A percentile compares a stretch with the other conserved stretches of the same genome.
Conservation (phyloP, 1,140 invertebrate species). For the Plodia interpunctella region DNA sequence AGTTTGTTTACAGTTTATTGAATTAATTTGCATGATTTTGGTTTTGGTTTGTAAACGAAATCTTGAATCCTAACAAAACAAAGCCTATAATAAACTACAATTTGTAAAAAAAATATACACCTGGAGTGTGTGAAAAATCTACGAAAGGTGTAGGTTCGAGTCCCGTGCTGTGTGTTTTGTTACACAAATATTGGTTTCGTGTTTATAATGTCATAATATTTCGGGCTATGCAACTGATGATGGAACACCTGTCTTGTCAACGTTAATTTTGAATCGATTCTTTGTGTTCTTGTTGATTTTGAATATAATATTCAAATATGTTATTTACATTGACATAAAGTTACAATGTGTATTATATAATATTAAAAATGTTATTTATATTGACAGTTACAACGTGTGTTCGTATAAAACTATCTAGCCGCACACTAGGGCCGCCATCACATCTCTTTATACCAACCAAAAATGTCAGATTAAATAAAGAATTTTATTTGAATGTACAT, state of each 20-base stretch:
- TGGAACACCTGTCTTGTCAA: neutral
- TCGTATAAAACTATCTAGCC: too few species aligned
- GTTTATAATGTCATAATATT: conserved; percentile 2
- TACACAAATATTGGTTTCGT: conserved; percentile 8
- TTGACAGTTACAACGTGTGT: too few species aligned
- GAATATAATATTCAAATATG: neutral
- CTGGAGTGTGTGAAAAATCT: neutral
- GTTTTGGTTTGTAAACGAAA: neutral
- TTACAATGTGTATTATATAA: too few species aligned
- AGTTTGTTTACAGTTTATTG: neutral
- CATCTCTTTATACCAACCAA: too few species aligned
- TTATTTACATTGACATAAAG: too few species aligned
- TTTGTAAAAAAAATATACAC: neutral
- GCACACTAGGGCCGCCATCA: too few species aligned
- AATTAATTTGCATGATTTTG: neutral
- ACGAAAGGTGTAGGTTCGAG: conserved; percentile 1
- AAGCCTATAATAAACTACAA: neutral
- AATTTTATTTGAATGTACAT: too few species aligned
- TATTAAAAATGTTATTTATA: too few species aligned
- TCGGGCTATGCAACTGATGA: neutral
- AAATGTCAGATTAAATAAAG: too few species aligned
- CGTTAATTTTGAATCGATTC: neutral
- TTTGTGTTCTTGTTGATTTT: too few species aligned
- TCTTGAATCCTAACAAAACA: neutral
- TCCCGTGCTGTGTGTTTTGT: conserved; percentile 4